phyloP scores from a whole-genome alignment of 2,797 vertebrate species.

The Mallotus villosus region DNA sequence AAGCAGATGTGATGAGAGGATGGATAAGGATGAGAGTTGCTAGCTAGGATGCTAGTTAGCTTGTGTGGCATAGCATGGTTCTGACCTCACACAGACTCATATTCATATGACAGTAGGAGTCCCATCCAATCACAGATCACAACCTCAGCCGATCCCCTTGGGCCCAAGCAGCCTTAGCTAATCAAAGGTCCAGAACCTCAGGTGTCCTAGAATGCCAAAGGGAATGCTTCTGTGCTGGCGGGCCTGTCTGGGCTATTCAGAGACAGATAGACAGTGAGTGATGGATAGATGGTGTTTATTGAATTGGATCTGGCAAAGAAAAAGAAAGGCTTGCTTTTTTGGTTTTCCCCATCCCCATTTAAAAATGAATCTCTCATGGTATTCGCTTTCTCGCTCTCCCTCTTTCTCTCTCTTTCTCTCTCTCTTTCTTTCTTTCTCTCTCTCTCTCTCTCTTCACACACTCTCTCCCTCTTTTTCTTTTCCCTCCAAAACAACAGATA shows the following conservation, averaged over 20 bases:
- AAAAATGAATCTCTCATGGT: not conserved
- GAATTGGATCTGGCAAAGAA: slow-evolving; percentile 50
- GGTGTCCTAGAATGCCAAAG: no score
- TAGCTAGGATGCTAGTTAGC: not conserved
- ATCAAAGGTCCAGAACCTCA: no score
- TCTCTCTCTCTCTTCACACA: no score
- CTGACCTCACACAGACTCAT: not conserved
- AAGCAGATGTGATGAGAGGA: slow-evolving; percentile 14
- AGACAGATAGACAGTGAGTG: slow-evolving; percentile 38
- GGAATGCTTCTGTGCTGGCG: not conserved
- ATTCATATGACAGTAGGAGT: no score
- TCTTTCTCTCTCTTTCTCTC: no score
- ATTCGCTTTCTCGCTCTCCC: not conserved
- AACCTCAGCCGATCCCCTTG: not conserved
- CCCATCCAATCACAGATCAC: not conserved
- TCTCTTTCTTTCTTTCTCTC: not conserved
- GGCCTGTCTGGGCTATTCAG: slow-evolving; percentile 39
- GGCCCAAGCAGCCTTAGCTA: not conserved
- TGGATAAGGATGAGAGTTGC: slow-evolving; percentile 2
- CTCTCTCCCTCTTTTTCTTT: slow-evolving; percentile 15
- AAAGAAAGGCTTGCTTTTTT: slow-evolving; percentile 17
- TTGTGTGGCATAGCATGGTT: not conserved
- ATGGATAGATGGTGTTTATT: slow-evolving; percentile 60
- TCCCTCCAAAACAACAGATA: slow-evolving; percentile 66
- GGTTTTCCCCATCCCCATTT: no score